These are phyloP conservation scores for Byasa hedistus DNA, from an alignment of 2,888 invertebrate species.

Conservation along the genomic window DNA sequence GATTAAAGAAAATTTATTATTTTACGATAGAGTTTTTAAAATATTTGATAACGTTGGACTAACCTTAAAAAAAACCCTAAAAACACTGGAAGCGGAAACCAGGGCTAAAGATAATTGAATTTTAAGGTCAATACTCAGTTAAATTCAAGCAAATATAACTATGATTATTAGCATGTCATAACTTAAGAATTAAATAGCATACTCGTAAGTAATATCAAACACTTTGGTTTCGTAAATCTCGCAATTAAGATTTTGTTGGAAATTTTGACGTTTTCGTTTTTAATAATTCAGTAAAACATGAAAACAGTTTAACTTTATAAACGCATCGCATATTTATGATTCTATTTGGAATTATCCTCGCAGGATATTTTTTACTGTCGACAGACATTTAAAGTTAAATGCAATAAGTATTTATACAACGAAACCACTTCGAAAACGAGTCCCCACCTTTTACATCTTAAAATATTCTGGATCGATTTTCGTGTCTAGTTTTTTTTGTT, in stretches of 20 bases:
- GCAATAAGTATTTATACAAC: slow-evolving; percentile 25
- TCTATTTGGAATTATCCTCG: slow-evolving; percentile 18
- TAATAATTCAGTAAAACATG: slow-evolving; percentile 26
- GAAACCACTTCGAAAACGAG: slow-evolving; percentile 19
- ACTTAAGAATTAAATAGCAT: no score
- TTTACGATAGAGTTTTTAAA: no score
- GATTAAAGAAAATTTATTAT: not conserved
- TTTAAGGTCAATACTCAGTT: no score
- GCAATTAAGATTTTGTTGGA: no score
- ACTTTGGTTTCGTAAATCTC: no score
- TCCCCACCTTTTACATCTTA: slow-evolving; percentile 17
- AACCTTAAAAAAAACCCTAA: no score
- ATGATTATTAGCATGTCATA: no score
- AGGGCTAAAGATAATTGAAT: no score
- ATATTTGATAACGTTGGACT: no score
- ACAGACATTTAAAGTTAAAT: slow-evolving; percentile 24
- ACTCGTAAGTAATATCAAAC: no score
- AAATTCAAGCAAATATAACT: no score
- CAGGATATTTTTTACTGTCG: slow-evolving; percentile 23
- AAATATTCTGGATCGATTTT: slow-evolving; percentile 26
- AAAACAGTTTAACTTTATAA: slow-evolving; percentile 26
- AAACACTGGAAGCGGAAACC: no score
- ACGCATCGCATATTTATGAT: slow-evolving; percentile 24
- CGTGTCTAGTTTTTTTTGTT: slow-evolving; percentile 22
- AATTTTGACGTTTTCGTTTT: not conserved